Evolutionary conservation across 2,113 vertebrate genomes (phyloP).

Genomic region (Thinocorus orbignyianus): DNA sequence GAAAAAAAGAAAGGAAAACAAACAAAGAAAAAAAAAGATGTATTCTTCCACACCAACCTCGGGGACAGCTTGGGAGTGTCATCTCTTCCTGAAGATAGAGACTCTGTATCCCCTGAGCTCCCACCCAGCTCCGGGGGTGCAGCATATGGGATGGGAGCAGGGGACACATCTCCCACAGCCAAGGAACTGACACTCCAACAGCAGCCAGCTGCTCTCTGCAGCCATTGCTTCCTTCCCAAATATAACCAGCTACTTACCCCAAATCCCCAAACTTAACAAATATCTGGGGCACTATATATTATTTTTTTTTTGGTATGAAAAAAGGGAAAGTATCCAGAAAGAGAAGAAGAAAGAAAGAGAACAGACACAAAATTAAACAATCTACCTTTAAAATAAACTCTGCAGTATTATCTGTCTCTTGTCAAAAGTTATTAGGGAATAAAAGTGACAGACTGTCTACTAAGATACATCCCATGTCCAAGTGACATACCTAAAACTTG

Average conservation of each 20-base stretch:
- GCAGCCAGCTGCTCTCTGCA: slow-evolving; percentile 1
- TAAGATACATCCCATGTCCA: slow-evolving; percentile 19
- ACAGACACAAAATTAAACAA: neutral
- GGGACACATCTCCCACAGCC: neutral
- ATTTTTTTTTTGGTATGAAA: neutral
- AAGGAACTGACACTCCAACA: neutral
- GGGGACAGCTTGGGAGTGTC: neutral
- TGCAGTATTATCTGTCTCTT: neutral
- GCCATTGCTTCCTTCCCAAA: neutral
- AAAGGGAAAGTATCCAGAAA: neutral
- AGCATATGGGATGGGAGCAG: fast-evolving
- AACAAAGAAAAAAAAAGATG: neutral
- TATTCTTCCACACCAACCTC: neutral
- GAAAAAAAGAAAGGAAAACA: neutral
- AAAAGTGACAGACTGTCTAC: slow-evolving; percentile 27
- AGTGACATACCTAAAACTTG: neutral
- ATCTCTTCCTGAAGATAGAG: neutral
- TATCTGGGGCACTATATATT: neutral
- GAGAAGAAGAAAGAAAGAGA: neutral
- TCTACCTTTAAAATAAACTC: slow-evolving; percentile 30
- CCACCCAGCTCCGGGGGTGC: neutral
- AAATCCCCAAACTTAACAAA: neutral
- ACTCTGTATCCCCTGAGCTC: neutral
- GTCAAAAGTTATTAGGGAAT: slow-evolving; percentile 31
- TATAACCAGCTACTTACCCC: neutral